Evolutionary conservation across 2,797 vertebrate species (phyloP).

Genomic region (Crax fasciolata): DNA sequence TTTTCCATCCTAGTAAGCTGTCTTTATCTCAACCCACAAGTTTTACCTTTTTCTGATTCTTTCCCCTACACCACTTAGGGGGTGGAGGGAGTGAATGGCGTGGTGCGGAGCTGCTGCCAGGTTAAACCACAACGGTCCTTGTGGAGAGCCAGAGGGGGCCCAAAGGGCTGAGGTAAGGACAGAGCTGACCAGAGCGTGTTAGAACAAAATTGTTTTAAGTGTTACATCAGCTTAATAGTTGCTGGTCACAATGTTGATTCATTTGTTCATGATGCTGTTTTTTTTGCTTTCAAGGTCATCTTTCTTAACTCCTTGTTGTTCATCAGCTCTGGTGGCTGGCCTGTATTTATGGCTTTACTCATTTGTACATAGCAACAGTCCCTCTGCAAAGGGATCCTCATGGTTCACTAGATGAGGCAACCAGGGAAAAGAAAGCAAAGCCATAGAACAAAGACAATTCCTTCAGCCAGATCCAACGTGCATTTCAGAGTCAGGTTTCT

Average conservation of each 20-base stretch:
- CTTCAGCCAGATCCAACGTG: not conserved
- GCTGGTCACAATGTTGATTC: not conserved
- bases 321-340: not conserved
- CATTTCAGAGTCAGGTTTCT: not conserved
- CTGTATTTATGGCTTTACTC: not conserved
- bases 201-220: not conserved
- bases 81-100: not conserved
- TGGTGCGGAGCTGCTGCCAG: not conserved
- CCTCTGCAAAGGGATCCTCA: not conserved
- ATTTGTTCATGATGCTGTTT: not conserved
- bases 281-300: too few relatives aligned
- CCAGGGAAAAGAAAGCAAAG: not conserved
- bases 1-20: too few relatives aligned
- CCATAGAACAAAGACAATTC: not conserved
- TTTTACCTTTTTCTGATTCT: not conserved
- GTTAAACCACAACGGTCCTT: not conserved
- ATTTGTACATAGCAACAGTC: not conserved
- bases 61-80: not conserved
- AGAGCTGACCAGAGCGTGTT: not conserved
- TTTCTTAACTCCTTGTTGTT: not conserved
- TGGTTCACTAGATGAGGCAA: not conserved
- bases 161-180: not conserved
- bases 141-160: not conserved
- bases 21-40: not conserved
- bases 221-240: not conserved